phyloP scores from a whole-genome alignment of 2,797 vertebrate species.

The Micrastur ruficollis region DNA sequence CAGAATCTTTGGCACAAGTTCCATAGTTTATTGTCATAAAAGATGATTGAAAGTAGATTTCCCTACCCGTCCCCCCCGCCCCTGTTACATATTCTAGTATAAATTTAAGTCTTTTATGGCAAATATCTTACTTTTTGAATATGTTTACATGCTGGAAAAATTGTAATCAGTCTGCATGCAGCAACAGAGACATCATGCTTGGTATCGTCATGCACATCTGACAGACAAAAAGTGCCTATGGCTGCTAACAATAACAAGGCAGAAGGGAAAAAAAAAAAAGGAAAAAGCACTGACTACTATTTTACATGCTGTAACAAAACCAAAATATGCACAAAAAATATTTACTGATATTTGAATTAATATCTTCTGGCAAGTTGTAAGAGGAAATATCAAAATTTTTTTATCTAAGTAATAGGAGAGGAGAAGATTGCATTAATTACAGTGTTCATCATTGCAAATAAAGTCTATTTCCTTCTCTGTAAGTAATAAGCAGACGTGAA shows the following conservation, averaged over 20 bases:
- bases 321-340: neutral
- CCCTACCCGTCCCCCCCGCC: neutral
- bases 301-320: conserved; percentile 21
- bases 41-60: conserved; percentile 1
- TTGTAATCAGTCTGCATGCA: conserved; percentile 62
- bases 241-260: conserved; percentile 33
- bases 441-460: conserved; percentile 47
- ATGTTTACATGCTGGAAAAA: conserved; percentile 53
- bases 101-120: neutral
- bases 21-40: conserved; percentile 27
- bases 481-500: conserved; percentile 68
- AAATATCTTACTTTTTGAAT: conserved; percentile 31
- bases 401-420: neutral
- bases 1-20: conserved; percentile 59
- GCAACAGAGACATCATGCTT: conserved; percentile 63
- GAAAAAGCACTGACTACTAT: neutral
- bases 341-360: neutral
- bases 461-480: conserved; percentile 45
- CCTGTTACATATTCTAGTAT: neutral
- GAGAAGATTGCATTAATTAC: conserved; percentile 47
- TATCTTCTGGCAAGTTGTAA: neutral
- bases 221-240: conserved; percentile 28
- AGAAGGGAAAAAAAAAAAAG: neutral
- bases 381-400: conserved; percentile 37
- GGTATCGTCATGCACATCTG: conserved; percentile 63